Evolutionary conservation across 2,888 invertebrate species (phyloP).

Genomic region (Drosophila borborema): DNA sequence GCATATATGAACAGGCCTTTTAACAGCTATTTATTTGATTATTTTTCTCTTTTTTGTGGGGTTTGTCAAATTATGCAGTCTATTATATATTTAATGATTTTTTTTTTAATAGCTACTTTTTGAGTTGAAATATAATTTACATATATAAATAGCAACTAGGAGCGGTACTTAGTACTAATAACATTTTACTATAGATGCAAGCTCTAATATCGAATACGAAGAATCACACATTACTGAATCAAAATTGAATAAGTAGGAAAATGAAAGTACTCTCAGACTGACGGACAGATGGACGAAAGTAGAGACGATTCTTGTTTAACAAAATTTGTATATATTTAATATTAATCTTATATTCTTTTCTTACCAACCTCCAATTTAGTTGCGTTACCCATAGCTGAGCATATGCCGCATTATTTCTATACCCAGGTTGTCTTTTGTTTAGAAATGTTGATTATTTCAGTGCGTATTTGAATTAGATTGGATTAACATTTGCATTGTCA

Average conservation of each 20-base stretch:
- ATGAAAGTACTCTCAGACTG: too few species aligned
- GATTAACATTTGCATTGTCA: conserved; percentile 67
- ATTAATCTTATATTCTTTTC: not conserved
- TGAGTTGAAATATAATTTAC: not conserved
- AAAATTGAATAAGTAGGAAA: too few species aligned
- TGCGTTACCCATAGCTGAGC: not conserved
- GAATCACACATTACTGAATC: too few species aligned
- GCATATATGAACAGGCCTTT: conserved; percentile 20
- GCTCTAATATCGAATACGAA: not conserved
- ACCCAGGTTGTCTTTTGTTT: not conserved
- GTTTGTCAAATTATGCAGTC: conserved; percentile 49
- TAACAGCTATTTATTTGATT: conserved; percentile 34
- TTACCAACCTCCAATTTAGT: not conserved
- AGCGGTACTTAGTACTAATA: not conserved
- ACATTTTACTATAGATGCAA: not conserved
- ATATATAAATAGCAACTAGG: not conserved
- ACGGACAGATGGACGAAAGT: too few species aligned
- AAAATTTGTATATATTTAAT: not conserved
- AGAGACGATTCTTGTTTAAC: too few species aligned
- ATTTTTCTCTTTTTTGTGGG: not conserved
- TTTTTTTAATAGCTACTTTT: conserved; percentile 1
- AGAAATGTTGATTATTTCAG: not conserved
- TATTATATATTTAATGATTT: conserved; percentile 36
- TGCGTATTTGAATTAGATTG: conserved; percentile 56
- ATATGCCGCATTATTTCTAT: not conserved